A percentile compares a stretch with the other conserved stretches of the same genome.
Evolutionary conservation across 2,797 vertebrate genomes (phyloP).

Genomic region (Harpagifer antarcticus): DNA sequence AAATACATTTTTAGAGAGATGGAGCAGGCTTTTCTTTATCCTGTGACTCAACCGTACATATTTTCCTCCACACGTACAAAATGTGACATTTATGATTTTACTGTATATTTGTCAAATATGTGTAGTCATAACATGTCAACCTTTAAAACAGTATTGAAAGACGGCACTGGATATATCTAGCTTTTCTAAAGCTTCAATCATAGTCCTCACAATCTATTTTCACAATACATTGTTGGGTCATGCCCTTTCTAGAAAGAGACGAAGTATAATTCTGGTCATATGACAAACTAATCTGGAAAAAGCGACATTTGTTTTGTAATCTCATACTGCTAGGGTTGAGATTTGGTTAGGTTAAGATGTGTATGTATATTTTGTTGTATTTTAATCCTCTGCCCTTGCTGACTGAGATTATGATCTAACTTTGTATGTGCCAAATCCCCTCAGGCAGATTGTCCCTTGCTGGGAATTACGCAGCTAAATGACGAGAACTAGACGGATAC

Average conservation of each 20-base stretch:
- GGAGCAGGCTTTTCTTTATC: background rate
- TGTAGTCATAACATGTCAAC: background rate
- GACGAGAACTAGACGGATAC: conserved; percentile 45
- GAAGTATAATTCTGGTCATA: background rate
- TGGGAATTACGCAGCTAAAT: conserved; percentile 68
- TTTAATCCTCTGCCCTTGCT: conserved; percentile 38
- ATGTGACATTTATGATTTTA: too few species aligned
- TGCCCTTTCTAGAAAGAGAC: background rate
- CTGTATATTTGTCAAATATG: too few species aligned
- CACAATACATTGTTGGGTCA: background rate
- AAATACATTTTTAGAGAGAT: background rate
- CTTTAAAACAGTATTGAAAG: background rate
- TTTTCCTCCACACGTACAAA: too few species aligned
- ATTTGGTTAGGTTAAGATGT: background rate
- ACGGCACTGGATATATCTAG: background rate
- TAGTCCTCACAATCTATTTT: background rate
- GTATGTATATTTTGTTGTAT: conserved; percentile 23
- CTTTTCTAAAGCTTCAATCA: background rate
- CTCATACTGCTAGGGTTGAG: background rate
- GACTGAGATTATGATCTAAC: conserved; percentile 55
- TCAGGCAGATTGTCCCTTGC: conserved; percentile 61
- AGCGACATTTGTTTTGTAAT: background rate
- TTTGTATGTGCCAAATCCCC: conserved; percentile 61
- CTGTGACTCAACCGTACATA: background rate
- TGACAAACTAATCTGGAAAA: background rate